Conservation (phyloP, 2,113 vertebrate genomes). For the Pao palembangensis region DNA sequence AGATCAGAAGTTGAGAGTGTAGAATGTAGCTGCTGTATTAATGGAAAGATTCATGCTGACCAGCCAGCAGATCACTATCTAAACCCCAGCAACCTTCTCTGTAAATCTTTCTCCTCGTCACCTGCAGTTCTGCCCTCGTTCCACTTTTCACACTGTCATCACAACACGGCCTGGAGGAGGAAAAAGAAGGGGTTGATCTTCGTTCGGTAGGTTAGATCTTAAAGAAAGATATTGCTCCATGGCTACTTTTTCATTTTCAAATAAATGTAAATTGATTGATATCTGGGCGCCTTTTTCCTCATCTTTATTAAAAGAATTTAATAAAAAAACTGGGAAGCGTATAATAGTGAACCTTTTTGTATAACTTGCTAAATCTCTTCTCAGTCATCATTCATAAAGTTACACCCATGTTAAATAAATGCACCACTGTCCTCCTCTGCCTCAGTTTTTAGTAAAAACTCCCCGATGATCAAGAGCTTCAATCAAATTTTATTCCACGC, state of each 20-base stretch:
- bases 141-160: conserved; percentile 13
- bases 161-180: conserved; percentile 25
- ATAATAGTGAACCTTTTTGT: too few relatives aligned
- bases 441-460: not conserved
- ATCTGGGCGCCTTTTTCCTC: too few relatives aligned
- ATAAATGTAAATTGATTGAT: too few relatives aligned
- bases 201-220: conserved; percentile 15
- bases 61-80: conserved; percentile 46
- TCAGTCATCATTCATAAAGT: too few relatives aligned
- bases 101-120: conserved; percentile 33
- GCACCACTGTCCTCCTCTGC: conserved; percentile 4
- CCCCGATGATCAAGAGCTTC: conserved; percentile 4
- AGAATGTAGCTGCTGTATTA: conserved; percentile 24
- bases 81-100: conserved; percentile 15
- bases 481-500: not conserved
- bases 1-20: conserved; percentile 34
- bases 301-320: not conserved
- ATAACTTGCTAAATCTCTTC: too few relatives aligned
- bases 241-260: too few relatives aligned
- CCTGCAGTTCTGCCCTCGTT: conserved; percentile 11
- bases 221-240: too few relatives aligned
- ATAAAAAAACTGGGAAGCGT: not conserved
- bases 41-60: conserved; percentile 37
- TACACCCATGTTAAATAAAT: not conserved
- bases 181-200: conserved; percentile 6